Evolutionary conservation across 2,888 invertebrate species (phyloP), one percentile per base, ranked within the genome.

Genomic region (Choreutis nemorana): DNA sequence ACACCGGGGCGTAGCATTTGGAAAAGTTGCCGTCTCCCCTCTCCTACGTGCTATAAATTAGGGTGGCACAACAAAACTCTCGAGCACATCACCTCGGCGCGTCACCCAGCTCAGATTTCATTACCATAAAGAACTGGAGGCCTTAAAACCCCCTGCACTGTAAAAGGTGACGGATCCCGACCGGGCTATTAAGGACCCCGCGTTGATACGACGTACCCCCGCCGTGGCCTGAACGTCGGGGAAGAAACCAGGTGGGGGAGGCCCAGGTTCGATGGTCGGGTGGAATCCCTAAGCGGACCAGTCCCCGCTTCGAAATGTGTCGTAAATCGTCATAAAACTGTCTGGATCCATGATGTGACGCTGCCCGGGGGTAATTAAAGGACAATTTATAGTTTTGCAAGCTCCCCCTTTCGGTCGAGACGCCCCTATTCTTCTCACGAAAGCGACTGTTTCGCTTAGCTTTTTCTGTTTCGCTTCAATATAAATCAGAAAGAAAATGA

Each of bases 281-380:
- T 54, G 56, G 59, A 62, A 60, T 75, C 75, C 73, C 77, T 48
- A 47, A 53, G 55, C 55, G 56, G 54, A 54, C 50, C 52, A 45
- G 55, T 45, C 66, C 52, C 63, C 49, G 81, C 81, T 80, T 77
- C 81, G 81, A 81, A 80, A 81, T 78, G 80, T 47, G 48, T 63
- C 49, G 67, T 80, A 80, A 80, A 80, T 80, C 73, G 78, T 85
- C 85, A 85, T 85, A 85, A 85, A 85, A 85, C 83, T 84, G 85
- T 85, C 85, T 83, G 80, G 83, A 81, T 83, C 83, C 81, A 82
- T 83, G 85, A 84, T 84, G 84, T 85, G 85, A 85, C 85, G 80
- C 78, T 78, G 80, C 79, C 80, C 79, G 63, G 68, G 78, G 79
- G 80, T 80, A 80, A 80, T 80, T 80, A 80, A 78, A 79, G 73